Conservation (phyloP, 2,113 vertebrate species). For the Notechis scutatus region DNA sequence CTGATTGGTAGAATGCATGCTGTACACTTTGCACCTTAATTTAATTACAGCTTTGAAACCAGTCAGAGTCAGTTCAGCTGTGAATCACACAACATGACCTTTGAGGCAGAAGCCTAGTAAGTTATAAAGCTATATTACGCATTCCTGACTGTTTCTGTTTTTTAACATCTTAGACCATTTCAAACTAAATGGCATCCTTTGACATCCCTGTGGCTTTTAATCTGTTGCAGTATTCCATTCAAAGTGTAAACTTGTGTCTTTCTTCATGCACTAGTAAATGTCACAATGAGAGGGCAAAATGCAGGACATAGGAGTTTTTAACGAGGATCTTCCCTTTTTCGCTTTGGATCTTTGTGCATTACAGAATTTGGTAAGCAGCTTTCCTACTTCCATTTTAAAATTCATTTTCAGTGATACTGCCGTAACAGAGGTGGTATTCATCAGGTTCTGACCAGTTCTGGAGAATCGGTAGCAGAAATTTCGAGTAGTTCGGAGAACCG, state of each 20-base stretch:
- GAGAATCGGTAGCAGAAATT: too few relatives aligned
- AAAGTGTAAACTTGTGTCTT: conserved; percentile 1
- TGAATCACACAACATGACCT: neutral
- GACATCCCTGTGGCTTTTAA: conserved; percentile 38
- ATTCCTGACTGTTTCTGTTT: conserved; percentile 2
- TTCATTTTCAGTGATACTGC: neutral
- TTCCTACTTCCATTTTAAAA: conserved; percentile 10
- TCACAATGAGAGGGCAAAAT: conserved; percentile 35
- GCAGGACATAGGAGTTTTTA: conserved; percentile 31
- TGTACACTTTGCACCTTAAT: neutral
- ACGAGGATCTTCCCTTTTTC: conserved; percentile 37
- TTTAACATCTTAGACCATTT: conserved; percentile 8
- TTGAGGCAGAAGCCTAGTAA: neutral
- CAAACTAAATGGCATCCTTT: conserved; percentile 11
- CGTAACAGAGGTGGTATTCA: neutral
- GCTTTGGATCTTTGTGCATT: conserved; percentile 17
- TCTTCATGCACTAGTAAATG: conserved; percentile 24
- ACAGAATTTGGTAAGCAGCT: conserved; percentile 11
- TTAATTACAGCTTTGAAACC: neutral
- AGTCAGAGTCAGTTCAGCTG: neutral
- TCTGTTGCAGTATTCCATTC: neutral
- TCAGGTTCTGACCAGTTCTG: too few relatives aligned
- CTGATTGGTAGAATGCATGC: conserved; percentile 6
- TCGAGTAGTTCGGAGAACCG: too few relatives aligned
- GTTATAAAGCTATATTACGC: neutral